phyloP scores from a whole-genome alignment of 2,888 invertebrate genomes.

The Xestoiulus laeticollis region DNA sequence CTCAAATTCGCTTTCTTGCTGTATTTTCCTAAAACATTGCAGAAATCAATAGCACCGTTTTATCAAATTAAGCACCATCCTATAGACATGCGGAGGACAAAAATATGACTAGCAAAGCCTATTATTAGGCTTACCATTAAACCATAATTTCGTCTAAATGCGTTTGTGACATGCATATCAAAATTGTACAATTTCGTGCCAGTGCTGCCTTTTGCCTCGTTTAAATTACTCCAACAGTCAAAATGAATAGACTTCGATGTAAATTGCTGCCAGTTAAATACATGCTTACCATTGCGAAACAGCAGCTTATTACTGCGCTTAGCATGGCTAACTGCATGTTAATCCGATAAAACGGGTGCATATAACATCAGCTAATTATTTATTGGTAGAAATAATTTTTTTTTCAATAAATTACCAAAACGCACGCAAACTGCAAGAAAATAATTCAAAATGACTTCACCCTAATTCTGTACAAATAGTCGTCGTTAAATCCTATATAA shows the following conservation, averaged over 20 bases:
- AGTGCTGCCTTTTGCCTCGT: background rate
- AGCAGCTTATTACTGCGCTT: background rate
- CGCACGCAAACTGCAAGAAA: background rate
- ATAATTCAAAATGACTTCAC: constrained; percentile 1
- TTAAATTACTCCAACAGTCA: constrained; percentile 11
- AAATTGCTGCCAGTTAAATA: background rate
- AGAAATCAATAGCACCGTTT: constrained; percentile 29
- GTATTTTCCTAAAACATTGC: background rate
- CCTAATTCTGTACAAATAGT: constrained; percentile 17
- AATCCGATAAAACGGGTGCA: background rate
- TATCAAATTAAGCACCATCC: constrained; percentile 28
- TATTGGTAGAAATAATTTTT: constrained; percentile 4
- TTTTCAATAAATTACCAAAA: background rate
- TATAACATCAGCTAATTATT: constrained; percentile 18
- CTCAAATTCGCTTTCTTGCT: constrained; percentile 33
- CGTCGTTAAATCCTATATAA: constrained; percentile 11
- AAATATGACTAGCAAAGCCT: constrained; percentile 17
- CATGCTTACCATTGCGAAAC: constrained; percentile 6
- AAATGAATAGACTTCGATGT: background rate
- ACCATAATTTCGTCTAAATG: constrained; percentile 23
- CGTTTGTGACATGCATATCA: constrained; percentile 34
- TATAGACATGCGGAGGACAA: background rate
- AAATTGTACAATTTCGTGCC: constrained; percentile 29
- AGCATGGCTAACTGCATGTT: constrained; percentile 5
- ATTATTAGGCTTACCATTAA: constrained; percentile 14